Conservation (phyloP, 2,797 vertebrate genomes). For the Sebastiscus tertius region DNA sequence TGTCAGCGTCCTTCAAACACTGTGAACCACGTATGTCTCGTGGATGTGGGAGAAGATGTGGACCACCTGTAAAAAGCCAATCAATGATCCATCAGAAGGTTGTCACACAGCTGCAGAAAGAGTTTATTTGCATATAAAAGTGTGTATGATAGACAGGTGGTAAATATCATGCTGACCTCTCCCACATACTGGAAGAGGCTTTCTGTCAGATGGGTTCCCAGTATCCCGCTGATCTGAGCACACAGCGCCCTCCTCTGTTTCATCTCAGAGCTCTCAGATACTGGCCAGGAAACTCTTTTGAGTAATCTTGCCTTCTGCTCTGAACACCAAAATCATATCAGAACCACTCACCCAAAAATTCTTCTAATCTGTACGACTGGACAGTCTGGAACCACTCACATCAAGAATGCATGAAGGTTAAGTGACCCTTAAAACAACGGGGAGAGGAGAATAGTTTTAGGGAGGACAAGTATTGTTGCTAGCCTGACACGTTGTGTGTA, state of each 20-base stretch:
- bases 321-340: no score
- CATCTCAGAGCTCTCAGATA: no score
- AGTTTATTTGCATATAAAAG: background rate
- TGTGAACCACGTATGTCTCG: constrained; percentile 91
- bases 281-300: no score
- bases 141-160: background rate
- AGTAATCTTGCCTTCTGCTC: no score
- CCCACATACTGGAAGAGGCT: constrained; percentile 77
- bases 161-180: constrained; percentile 80
- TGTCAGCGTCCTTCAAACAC: constrained; percentile 60
- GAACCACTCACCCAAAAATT: no score
- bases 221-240: constrained; percentile 73
- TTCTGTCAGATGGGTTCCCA: constrained; percentile 43
- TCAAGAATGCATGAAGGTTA: no score
- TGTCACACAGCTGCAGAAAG: background rate
- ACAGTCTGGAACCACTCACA: no score
- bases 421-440: no score
- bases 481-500: no score
- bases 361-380: no score
- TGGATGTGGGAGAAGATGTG: constrained; percentile 96
- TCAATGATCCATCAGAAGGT: background rate
- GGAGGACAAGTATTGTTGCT: no score
- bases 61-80: constrained; percentile 80
- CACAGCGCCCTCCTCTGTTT: constrained; percentile 76
- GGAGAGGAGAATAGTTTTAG: no score